These are phyloP conservation scores for Caenorhabditis doughertyi DNA, from an alignment of 2,888 invertebrate genomes.

Conservation along the genomic window DNA sequence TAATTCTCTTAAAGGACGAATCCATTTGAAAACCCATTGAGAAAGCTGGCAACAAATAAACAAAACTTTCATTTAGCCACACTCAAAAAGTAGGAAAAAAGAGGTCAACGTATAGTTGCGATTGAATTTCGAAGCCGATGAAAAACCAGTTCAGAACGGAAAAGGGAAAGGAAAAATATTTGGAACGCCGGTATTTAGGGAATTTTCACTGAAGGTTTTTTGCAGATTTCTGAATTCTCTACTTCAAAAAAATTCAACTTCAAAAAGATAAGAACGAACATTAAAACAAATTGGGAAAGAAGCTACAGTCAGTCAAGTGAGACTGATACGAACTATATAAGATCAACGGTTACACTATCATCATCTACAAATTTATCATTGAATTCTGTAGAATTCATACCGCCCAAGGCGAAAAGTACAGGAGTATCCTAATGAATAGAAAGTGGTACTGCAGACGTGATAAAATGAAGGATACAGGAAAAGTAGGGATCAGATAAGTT, in stretches of 20 bases:
- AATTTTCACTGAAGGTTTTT: not conserved
- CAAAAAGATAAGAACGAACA: too few species aligned
- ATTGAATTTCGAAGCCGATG: constrained; percentile 9
- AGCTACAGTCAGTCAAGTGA: not conserved
- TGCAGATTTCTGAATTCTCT: not conserved
- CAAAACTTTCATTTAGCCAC: constrained; percentile 8
- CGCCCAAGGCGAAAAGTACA: constrained; percentile 22
- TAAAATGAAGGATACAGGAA: too few species aligned
- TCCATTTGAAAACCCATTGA: too few species aligned
- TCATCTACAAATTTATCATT: not conserved
- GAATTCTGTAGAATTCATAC: constrained; percentile 7
- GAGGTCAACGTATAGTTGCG: constrained; percentile 33
- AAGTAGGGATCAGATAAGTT: too few species aligned
- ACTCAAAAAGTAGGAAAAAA: constrained; percentile 23
- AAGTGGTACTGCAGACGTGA: too few species aligned
- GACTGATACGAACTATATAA: constrained; percentile 1
- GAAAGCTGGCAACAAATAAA: constrained; percentile 1
- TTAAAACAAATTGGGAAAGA: too few species aligned
- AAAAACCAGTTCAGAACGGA: constrained; percentile 29
- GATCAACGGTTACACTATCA: constrained; percentile 33
- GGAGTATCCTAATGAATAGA: too few species aligned
- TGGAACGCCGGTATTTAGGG: not conserved
- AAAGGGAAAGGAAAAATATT: not conserved
- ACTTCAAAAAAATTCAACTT: not conserved
- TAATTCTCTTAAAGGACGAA: not conserved